Conservation (phyloP, 1,140 invertebrate genomes). For the Theocolax elegans region DNA sequence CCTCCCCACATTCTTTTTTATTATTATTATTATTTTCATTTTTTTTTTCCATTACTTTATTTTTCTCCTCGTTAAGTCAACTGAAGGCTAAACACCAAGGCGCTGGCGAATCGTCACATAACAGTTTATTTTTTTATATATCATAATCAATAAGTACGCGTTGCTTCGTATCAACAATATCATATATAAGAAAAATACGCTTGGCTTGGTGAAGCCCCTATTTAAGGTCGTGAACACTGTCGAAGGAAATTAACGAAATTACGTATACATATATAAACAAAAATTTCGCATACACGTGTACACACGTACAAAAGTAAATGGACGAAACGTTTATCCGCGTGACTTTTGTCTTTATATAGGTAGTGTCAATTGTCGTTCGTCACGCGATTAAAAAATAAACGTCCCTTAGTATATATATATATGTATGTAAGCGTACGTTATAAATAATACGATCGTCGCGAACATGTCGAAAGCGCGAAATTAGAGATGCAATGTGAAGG, state of each 20-base stretch:
- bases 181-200: slow-evolving; percentile 39
- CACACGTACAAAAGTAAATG: no score
- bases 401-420: no score
- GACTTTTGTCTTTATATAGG: no score
- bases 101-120: slow-evolving; percentile 42
- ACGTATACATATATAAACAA: neutral
- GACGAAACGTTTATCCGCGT: no score
- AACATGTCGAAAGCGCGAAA: no score
- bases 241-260: neutral
- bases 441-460: no score
- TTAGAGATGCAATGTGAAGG: no score
- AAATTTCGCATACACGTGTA: neutral
- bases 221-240: slow-evolving; percentile 14
- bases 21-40: neutral
- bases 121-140: slow-evolving; percentile 33
- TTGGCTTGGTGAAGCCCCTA: slow-evolving; percentile 7
- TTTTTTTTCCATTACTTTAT: slow-evolving; percentile 40
- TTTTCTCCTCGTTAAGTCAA: slow-evolving; percentile 4
- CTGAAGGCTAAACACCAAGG: slow-evolving; percentile 37
- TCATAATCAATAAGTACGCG: slow-evolving; percentile 37
- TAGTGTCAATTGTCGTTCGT: no score
- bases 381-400: no score
- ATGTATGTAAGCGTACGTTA: no score
- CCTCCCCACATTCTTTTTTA: neutral
- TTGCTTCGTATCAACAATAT: slow-evolving; percentile 37